Base-by-base conservation (phyloP, 2,888 invertebrate species). In the Calliopum simillimum region DNA sequence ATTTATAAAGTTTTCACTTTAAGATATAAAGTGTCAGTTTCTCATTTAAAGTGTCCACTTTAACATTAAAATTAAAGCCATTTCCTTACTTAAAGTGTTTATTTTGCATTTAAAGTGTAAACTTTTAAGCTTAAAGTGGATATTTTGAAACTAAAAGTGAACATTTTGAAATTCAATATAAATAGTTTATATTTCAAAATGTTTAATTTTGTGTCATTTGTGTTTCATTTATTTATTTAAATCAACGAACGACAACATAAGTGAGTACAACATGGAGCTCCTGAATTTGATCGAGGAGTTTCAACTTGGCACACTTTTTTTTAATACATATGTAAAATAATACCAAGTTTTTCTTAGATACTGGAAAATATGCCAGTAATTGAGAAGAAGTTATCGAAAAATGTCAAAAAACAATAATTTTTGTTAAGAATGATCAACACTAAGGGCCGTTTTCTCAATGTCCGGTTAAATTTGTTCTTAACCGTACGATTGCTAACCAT, bases 261-360 rank as follows among this genome's bases (percentile, higher is more conserved):
- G 47, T 47, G 67, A 58, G 56, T 46, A 56, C 55, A 19, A 66
- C 25, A 56, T 41, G 51, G 59, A 56, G 23, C 56, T 56, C 25
- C 56, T 56, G 23, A 58, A 58, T 58, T 43, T 58, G 58, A 33
- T 58, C 13, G 43, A 66, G 61, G 66, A 70, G 66, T 66, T 66
- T 70, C 62, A 63, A 62, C 70, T 67, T 33, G 63, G 67, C 66
- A 66, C 61, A 66, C 67, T 67, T 66, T 67, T 70, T 70, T 62
- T 67, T 70, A 63, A 65, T 69, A 59, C 59, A 70, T 65, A 70
- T 61, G 53, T 53, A 53, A 44, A 65, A 65, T 70, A 70, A 25
- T 65, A 65, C 66, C 66, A 70, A 70, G n/a, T 63, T 49, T n/a
- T n/a, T n/a, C n/a, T n/a, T n/a, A n/a, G n/a, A n/a, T n/a, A n/a